Base-by-base conservation (phyloP, 2,113 vertebrate species). In the Nothoprocta pentlandii region DNA sequence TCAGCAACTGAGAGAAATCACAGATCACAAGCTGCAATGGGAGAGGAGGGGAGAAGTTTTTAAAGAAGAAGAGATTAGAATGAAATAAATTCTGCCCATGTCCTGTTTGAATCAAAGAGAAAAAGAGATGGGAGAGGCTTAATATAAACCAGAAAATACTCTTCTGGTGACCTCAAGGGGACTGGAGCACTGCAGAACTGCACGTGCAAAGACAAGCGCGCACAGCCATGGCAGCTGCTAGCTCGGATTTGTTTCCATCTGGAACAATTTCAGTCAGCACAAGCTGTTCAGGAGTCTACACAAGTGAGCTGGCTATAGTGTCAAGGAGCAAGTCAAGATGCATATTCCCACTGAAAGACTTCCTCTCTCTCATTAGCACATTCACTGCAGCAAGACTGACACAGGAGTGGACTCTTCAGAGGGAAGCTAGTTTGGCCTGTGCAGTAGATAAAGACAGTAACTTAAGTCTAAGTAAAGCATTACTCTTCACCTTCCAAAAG, bases 41-140 rank as follows among this genome's bases (percentile, higher is more conserved):
- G 34, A 21, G 10, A 49, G 47, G 49, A 47, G 8, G 47, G 17
- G 19, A 20, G 21, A 22, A 49, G 49, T 49, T 49, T 49, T 22
- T 20, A 17, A 20, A 47, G 20, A 47, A 20, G 22, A 22, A 53
- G 19, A 59, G 1, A 74, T 16, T 73, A 44, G 63, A 90, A 80
- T 36, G 26, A 70, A 70, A 46, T 22, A 10, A 67, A n/a, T 41
- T 79, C 16, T 4, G 4, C 11, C 39, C 9, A 46, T 23, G 16
- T 49, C 13, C 19, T 53, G 2, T 32, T 58, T 63, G 21, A 85
- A 92, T 56, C 28, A 66, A n/a, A 26, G 5, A 19, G 47, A 10
- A 4, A 0, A 34, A 44, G 54, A 78, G 15, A 73, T 26, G 1
- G 83, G 77, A 70, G 1, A 0, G 20, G 30, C 49, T 71, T 34